Percentiles rank a stretch among this genome's conserved stretches.
Evolutionary conservation across 1,140 invertebrate species (phyloP).

Genomic region (Lepidotrigona ventralis): DNA sequence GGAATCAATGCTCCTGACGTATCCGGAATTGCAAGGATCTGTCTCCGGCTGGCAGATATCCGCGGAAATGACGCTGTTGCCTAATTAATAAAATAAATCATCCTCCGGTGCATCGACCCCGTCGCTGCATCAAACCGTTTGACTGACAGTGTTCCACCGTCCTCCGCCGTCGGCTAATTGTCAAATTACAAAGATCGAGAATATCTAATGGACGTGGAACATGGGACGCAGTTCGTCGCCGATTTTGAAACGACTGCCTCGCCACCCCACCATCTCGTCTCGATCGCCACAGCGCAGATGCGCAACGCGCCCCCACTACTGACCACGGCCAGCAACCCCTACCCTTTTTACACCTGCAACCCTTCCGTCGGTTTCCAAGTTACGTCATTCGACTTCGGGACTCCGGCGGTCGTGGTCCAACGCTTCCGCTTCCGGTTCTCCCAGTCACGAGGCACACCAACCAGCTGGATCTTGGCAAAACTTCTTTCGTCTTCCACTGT

Average conservation of each 20-base stretch:
- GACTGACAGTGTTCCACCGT: constrained; percentile 68
- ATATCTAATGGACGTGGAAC: constrained; percentile 61
- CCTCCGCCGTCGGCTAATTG: constrained; percentile 67
- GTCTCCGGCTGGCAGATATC: constrained; percentile 30
- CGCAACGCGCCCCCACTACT: constrained; percentile 53
- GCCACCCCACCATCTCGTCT: not conserved
- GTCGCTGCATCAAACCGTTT: constrained; percentile 59
- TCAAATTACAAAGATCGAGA: constrained; percentile 70
- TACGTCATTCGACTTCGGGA: constrained; percentile 75
- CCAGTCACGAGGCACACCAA: constrained; percentile 37
- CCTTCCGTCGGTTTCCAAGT: constrained; percentile 51
- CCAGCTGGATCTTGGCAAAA: constrained; percentile 35
- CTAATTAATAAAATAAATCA: constrained; percentile 68
- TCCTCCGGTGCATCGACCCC: constrained; percentile 47
- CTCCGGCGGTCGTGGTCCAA: constrained; percentile 58
- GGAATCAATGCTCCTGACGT: constrained; percentile 46
- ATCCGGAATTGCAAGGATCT: constrained; percentile 28
- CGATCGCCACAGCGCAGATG: constrained; percentile 65
- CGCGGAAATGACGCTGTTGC: constrained; percentile 42
- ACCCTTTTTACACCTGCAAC: constrained; percentile 67
- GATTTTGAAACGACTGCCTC: constrained; percentile 35
- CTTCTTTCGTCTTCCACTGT: not conserved
- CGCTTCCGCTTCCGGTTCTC: constrained; percentile 69
- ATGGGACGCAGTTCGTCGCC: constrained; percentile 28
- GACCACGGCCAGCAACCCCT: constrained; percentile 49